Conservation (phyloP, 92 coral and sea anemone species). For the Heliopora coerulea region DNA sequence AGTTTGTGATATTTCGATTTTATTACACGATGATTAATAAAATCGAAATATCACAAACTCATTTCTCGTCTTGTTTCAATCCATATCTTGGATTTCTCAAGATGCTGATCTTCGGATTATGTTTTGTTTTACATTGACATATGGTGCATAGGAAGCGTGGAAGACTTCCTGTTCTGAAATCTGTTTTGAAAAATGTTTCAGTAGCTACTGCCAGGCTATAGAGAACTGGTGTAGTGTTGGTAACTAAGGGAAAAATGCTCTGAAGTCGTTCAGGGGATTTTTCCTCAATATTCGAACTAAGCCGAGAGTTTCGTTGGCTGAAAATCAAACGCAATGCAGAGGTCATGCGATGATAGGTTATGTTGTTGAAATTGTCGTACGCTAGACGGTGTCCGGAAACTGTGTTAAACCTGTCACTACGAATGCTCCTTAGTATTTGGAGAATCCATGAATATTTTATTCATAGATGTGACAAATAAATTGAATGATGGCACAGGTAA, state of each 20-base stretch:
- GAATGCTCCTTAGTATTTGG: no score
- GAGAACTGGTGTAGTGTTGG: neutral
- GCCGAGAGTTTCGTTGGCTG: constrained; percentile 4
- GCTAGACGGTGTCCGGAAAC: constrained; percentile 29
- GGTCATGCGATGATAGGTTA: constrained; percentile 19
- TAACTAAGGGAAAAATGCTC: neutral
- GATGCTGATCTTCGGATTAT: no score
- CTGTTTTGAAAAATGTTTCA: neutral
- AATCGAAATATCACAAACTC: no score
- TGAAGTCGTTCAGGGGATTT: neutral
- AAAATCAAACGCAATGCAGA: neutral
- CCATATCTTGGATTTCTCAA: no score
- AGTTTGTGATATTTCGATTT: no score
- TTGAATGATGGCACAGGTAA: no score
- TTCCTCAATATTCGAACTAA: constrained; percentile 2
- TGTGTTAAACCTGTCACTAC: constrained; percentile 3
- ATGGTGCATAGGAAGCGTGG: constrained; percentile 8
- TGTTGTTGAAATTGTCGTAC: constrained; percentile 3
- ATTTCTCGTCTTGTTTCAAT: no score
- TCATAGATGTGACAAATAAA: no score
- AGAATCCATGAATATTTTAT: no score
- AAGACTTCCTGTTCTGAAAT: constrained; percentile 2
- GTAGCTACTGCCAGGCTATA: neutral
- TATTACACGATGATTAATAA: no score
- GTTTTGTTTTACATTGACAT: constrained; percentile 13